Evolutionary conservation across 2,797 vertebrate genomes (phyloP).

Genomic region (Poeciliopsis infans): DNA sequence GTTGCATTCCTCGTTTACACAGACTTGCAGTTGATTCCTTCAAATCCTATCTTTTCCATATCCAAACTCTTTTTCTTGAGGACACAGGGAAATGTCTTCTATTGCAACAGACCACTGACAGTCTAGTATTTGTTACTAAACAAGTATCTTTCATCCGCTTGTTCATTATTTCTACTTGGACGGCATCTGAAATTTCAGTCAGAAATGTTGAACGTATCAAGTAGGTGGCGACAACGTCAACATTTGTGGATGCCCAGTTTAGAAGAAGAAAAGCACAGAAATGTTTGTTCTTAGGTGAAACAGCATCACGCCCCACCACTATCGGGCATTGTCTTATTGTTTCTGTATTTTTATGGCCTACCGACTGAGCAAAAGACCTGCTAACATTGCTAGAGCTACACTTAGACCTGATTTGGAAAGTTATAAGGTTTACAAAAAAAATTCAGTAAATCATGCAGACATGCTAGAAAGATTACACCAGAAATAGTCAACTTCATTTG

Average conservation of each 20-base stretch:
- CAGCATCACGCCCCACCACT: background rate
- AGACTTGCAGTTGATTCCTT: constrained; percentile 19
- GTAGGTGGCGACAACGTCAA: background rate
- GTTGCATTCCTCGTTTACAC: constrained; percentile 31
- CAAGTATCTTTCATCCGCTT: background rate
- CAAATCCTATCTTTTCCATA: constrained; percentile 8
- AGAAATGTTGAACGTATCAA: background rate
- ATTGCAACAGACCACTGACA: background rate
- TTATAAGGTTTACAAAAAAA: background rate
- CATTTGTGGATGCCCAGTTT: background rate
- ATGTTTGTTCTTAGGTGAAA: background rate
- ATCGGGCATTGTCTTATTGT: background rate
- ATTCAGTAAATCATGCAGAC: too few relatives aligned
- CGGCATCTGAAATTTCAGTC: background rate
- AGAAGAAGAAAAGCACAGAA: background rate
- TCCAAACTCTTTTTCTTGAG: constrained; percentile 13
- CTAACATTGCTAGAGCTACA: background rate
- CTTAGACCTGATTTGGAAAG: background rate
- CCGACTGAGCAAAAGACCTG: background rate
- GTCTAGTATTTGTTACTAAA: background rate
- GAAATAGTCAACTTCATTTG: too few relatives aligned
- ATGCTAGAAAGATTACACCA: too few relatives aligned
- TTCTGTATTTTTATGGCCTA: background rate
- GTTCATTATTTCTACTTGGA: background rate
- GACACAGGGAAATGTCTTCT: background rate